These are phyloP conservation scores for Rhamnusium bicolor DNA, from an alignment of 2,888 invertebrate species.

Conservation along the genomic window DNA sequence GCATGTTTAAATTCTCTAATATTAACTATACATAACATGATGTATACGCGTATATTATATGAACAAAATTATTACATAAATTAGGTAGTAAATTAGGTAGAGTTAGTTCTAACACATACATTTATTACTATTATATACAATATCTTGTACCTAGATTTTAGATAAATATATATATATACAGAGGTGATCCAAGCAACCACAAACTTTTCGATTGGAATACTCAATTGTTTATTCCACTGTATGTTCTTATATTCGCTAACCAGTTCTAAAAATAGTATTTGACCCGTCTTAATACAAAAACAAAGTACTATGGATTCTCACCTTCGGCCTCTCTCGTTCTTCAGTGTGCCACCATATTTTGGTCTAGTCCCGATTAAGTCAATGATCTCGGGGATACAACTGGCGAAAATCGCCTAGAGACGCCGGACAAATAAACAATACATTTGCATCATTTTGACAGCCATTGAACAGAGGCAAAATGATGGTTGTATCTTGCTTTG, in stretches of 20 bases:
- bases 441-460: slow-evolving; percentile 63
- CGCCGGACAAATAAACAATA: slow-evolving; percentile 76
- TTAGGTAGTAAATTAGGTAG: neutral
- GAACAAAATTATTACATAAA: neutral
- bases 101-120: neutral
- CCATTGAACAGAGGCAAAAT: slow-evolving; percentile 48
- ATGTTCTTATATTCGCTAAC: slow-evolving; percentile 37
- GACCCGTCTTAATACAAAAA: slow-evolving; percentile 44
- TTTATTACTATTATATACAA: no score
- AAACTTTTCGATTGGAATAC: slow-evolving; percentile 7
- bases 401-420: slow-evolving; percentile 99
- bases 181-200: slow-evolving; percentile 14
- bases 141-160: neutral
- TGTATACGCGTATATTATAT: neutral
- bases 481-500: slow-evolving; percentile 42
- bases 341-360: slow-evolving; percentile 99
- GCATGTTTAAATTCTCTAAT: neutral
- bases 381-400: slow-evolving; percentile 99
- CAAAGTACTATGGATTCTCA: slow-evolving; percentile 76
- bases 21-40: neutral
- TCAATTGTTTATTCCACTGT: slow-evolving; percentile 37
- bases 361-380: slow-evolving; percentile 99
- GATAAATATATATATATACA: neutral
- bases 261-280: slow-evolving; percentile 41
- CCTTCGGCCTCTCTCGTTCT: slow-evolving; percentile 99